Base-by-base conservation (phyloP, 2,113 vertebrate species). In the Tetraodon nigroviridis region DNA sequence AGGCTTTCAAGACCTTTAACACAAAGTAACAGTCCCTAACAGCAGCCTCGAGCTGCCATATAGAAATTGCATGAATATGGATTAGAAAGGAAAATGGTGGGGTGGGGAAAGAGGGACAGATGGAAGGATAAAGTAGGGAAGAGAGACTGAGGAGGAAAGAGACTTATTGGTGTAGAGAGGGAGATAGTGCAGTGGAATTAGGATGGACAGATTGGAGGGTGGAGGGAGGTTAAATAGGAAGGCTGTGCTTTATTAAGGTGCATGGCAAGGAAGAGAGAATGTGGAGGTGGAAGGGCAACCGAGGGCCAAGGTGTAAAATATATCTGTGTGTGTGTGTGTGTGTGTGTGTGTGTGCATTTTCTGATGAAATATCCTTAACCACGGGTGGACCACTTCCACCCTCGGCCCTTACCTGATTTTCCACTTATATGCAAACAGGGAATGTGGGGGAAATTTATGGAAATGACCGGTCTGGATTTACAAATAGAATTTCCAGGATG, bases 41-140 rank as follows among this genome's bases (percentile, higher is more conserved):
- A 84, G 81, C 69, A 83, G 84, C 79, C 76, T 54, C 17, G 13
- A 59, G 75, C 77, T 69, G 67, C 81, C 66, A 81, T 84, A 82
- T 83, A 84, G 76, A 84, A 82, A 86, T 86, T 81, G 87, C 85
- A 88, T 88, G 85, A 86, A 87, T 83, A 88, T 87, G 84, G 80
- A 88, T 87, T 84, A 79, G 73, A 62, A 46, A 55, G 51, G 62
- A 64, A 76, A 65, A 73, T 64, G 62, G 61, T 52, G 71, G 51
- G 55, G 63, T 71, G 40, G 29, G 51, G 64, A 81, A 57, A 59
- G 51, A 65, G 42, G 3, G 46, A 51, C 32, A 67, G 52, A 24
- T 54, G 64, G 61, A 46, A 18, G 51, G 54, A 73, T 20, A 51
- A 58, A 59, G 57, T 47, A 15, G 27, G 58, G 40, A 67, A 60